Evolutionary conservation across 2,888 invertebrate genomes (phyloP).

Genomic region (Julus scandinavius): DNA sequence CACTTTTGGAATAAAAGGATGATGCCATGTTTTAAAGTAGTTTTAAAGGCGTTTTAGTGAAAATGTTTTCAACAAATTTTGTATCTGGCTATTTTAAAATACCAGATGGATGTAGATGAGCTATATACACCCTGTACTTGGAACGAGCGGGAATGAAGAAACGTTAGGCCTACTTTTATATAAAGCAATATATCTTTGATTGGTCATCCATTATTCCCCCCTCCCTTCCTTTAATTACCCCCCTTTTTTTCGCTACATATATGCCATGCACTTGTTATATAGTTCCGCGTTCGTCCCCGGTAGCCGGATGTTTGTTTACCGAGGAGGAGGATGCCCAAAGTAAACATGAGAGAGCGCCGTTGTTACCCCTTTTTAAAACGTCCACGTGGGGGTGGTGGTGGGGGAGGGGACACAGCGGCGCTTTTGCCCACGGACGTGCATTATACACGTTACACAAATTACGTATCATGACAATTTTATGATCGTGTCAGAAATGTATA

Average conservation of each 20-base stretch:
- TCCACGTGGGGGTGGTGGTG: neutral
- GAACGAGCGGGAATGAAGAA: neutral
- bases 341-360: slow-evolving; percentile 7
- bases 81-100: too few relatives aligned
- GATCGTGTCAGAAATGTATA: slow-evolving; percentile 24
- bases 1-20: too few relatives aligned
- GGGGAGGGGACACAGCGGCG: neutral
- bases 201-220: slow-evolving; percentile 9
- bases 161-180: neutral
- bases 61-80: too few relatives aligned
- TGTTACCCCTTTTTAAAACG: slow-evolving; percentile 26
- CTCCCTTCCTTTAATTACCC: slow-evolving; percentile 27
- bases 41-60: too few relatives aligned
- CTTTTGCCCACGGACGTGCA: slow-evolving; percentile 28
- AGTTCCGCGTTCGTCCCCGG: slow-evolving; percentile 4
- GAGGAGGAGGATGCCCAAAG: slow-evolving; percentile 8
- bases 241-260: slow-evolving; percentile 41
- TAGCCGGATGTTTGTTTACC: slow-evolving; percentile 46
- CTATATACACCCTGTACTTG: neutral
- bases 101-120: too few relatives aligned
- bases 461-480: slow-evolving; percentile 40
- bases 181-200: slow-evolving; percentile 42
- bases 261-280: slow-evolving; percentile 36
- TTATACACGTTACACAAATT: slow-evolving; percentile 44
- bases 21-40: too few relatives aligned